Evolutionary conservation across 2,797 vertebrate genomes (phyloP), one percentile per base, ranked within the genome.

Genomic region (Cheirogaleus major): DNA sequence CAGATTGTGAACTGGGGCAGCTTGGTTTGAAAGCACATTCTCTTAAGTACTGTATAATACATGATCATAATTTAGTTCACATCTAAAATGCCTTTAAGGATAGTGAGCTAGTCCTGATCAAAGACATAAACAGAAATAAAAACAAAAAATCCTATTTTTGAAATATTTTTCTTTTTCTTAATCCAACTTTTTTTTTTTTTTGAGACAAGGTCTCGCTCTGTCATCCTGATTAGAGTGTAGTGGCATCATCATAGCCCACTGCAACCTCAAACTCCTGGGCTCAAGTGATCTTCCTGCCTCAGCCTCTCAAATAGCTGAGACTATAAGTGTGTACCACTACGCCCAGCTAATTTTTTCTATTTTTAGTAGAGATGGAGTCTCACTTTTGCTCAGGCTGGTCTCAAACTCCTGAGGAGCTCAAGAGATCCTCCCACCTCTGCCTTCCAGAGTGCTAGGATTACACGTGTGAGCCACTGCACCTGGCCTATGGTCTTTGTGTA

Each of bases 111-210:
- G 52, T 83, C 41, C 72, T 92, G 45, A 93, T 61, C 67, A 88
- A 95, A 90, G 5, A 89, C 11, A 81, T 5, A 25, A 79, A 78
- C 0, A 41, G 2, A 61, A 59, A 41, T 25, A 45, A 45, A 50
- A 25, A 35, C 65, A 67, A 80, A 35, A 52, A 7, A 57, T 38
- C 25, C 27, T 35, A 20, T 25, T 95, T 95, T 57, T 81, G 27
- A 82, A 96, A 80, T 52, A 67, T 73, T 91, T 96, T 85, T 70
- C 57, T 96, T 67, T 92, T 12, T 76, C 23, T 92, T 32, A 85
- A 52, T 55, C 73, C 22, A 73, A 55, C 20, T 57, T 9, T 55
- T 55, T 22, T 63, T 61, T 65, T 65, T n/a, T 65, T 65, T n/a
- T 15, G 63, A 65, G 32, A 65, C 32, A n/a, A 32, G 7, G 32